These are phyloP conservation scores for Electrona antarctica DNA, from an alignment of 2,113 vertebrate genomes.

Conservation along the genomic window DNA sequence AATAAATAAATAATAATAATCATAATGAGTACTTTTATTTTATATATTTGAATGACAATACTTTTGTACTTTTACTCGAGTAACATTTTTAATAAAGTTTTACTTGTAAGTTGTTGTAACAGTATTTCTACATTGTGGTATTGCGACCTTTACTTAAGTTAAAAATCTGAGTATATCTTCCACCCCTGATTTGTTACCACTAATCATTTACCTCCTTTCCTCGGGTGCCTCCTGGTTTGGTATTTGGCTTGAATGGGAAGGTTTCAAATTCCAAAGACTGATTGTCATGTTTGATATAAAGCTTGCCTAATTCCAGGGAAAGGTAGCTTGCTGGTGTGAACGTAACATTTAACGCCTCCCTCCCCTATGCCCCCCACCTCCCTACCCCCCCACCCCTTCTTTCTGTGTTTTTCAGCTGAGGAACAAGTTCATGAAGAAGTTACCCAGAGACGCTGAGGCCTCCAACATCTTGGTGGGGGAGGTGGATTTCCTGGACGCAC, in stretches of 20 bases:
- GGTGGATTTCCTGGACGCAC: constrained; percentile 92
- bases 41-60: too few species aligned
- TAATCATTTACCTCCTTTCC: background rate
- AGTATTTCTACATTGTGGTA: too few species aligned
- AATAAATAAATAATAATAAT: too few species aligned
- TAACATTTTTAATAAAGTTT: too few species aligned
- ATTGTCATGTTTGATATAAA: constrained; percentile 35
- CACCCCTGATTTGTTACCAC: background rate
- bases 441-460: constrained; percentile 95
- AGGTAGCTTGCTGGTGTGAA: constrained; percentile 50
- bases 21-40: too few species aligned
- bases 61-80: too few species aligned
- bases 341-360: constrained; percentile 14
- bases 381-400: background rate
- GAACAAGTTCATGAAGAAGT: constrained; percentile 99
- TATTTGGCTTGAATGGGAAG: constrained; percentile 39
- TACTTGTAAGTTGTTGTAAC: too few species aligned
- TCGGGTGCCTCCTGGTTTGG: constrained; percentile 25
- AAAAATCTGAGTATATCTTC: too few species aligned
- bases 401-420: constrained; percentile 82
- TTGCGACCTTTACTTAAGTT: too few species aligned
- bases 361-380: background rate
- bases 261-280: background rate
- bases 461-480: constrained; percentile 97
- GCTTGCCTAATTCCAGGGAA: constrained; percentile 12